phyloP scores from a whole-genome alignment of 2,113 vertebrate genomes.

The Triplophysa siluroides region DNA sequence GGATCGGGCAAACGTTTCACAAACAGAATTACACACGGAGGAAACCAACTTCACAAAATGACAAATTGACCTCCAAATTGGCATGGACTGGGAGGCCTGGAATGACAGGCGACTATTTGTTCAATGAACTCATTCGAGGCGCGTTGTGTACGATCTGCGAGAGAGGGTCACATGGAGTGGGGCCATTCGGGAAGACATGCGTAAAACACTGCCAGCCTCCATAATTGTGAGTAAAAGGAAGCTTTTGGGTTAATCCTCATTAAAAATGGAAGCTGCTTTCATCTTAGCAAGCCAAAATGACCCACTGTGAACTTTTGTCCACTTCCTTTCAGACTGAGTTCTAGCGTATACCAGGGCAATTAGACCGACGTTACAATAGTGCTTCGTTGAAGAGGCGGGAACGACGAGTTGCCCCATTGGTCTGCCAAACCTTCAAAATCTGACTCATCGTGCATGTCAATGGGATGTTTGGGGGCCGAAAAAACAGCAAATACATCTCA shows the following conservation, averaged over 20 bases:
- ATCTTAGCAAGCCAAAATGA: slow-evolving; percentile 73
- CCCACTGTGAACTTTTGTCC: slow-evolving; percentile 78
- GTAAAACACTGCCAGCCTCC: slow-evolving; percentile 68
- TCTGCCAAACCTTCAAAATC: slow-evolving; percentile 65
- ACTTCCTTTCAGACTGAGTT: slow-evolving; percentile 71
- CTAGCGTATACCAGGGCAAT: slow-evolving; percentile 67
- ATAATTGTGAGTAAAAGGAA: slow-evolving; percentile 71
- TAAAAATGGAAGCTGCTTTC: slow-evolving; percentile 76
- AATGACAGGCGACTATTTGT: slow-evolving; percentile 62
- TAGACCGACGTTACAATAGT: slow-evolving; percentile 74
- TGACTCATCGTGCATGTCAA: slow-evolving; percentile 69
- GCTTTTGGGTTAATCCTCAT: slow-evolving; percentile 76
- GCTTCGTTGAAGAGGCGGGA: slow-evolving; percentile 67
- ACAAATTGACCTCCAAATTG: slow-evolving; percentile 74
- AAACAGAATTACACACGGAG: slow-evolving; percentile 28
- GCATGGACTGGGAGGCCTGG: slow-evolving; percentile 57
- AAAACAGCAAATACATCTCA: slow-evolving; percentile 54
- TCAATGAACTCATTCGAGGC: slow-evolving; percentile 69
- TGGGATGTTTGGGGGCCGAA: slow-evolving; percentile 54
- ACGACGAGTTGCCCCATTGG: slow-evolving; percentile 61
- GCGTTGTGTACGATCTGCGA: not conserved
- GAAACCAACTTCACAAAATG: slow-evolving; percentile 60
- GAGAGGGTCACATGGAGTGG: slow-evolving; percentile 42
- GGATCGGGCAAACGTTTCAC: slow-evolving; percentile 13
- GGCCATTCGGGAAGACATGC: slow-evolving; percentile 55